These are phyloP conservation scores for Amphiprion percula DNA, from an alignment of 2,113 vertebrate species.

Conservation along the genomic window DNA sequence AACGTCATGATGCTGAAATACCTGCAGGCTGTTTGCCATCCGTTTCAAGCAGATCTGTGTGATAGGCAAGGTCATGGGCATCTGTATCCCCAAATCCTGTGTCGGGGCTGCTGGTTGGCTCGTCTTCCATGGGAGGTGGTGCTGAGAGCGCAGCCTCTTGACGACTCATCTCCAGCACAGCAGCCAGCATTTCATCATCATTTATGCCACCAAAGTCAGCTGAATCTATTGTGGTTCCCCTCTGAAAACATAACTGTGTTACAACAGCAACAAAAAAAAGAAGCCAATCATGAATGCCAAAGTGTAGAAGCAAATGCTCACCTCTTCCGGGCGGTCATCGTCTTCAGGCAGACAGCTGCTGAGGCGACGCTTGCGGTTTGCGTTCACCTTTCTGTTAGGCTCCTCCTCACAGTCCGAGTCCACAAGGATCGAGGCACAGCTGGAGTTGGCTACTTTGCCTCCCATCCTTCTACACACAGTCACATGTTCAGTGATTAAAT, in stretches of 20 bases:
- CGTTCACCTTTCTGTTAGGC: constrained; percentile 82
- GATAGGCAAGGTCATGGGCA: constrained; percentile 89
- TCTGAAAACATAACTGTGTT: constrained; percentile 43
- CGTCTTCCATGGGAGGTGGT: constrained; percentile 83
- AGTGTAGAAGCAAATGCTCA: constrained; percentile 3
- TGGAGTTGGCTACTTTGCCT: constrained; percentile 85
- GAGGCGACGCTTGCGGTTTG: constrained; percentile 85
- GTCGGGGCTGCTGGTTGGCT: constrained; percentile 93
- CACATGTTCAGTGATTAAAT: background rate
- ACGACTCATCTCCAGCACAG: constrained; percentile 94
- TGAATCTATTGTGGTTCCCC: constrained; percentile 56
- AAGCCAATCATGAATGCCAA: background rate
- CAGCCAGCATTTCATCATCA: constrained; percentile 94
- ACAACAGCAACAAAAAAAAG: background rate
- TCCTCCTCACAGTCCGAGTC: constrained; percentile 98
- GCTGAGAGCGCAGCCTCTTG: constrained; percentile 84
- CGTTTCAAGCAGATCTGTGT: constrained; percentile 86
- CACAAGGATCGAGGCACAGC: constrained; percentile 74
- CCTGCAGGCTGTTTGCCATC: constrained; percentile 87
- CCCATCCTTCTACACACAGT: constrained; percentile 56
- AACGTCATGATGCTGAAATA: constrained; percentile 9
- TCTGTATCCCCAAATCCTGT: constrained; percentile 96
- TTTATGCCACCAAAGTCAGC: constrained; percentile 89
- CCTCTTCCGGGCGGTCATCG: constrained; percentile 82
- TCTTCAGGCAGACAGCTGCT: constrained; percentile 82